Percentiles rank a stretch among this genome's conserved stretches.
phyloP scores from a whole-genome alignment of 53 echinoderm and acorn worm genomes.

The Crossaster papposus region DNA sequence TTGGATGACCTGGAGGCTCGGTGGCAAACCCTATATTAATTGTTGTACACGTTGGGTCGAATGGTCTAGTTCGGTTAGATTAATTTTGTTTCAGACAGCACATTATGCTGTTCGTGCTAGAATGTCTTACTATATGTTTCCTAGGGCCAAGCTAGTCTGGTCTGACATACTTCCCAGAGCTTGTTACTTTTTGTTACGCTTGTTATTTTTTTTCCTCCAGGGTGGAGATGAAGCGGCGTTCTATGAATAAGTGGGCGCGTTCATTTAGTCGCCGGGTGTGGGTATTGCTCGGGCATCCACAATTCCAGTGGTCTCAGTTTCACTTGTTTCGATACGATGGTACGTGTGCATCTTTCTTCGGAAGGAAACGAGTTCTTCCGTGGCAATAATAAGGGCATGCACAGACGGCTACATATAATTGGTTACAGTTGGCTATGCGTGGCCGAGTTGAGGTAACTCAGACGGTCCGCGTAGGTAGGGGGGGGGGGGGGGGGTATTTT shows the following conservation, averaged over 20 bases:
- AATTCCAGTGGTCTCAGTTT: slow-evolving; percentile 18
- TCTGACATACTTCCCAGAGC: neutral
- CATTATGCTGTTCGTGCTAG: neutral
- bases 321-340: slow-evolving; percentile 12
- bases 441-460: no score
- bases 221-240: slow-evolving; percentile 13
- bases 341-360: neutral
- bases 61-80: neutral
- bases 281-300: neutral
- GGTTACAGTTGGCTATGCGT: no score
- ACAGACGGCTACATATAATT: neutral
- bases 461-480: no score
- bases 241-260: neutral
- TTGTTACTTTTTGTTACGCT: neutral
- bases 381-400: no score
- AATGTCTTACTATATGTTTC: neutral
- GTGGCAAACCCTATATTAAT: neutral
- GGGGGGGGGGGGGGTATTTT: neutral
- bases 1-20: neutral
- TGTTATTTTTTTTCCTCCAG: neutral
- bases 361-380: no score
- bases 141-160: neutral
- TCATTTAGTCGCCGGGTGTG: neutral
- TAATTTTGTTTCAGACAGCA: neutral
- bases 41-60: neutral